Percentiles rank a stretch among this genome's conserved stretches.
Conservation (phyloP, 1,140 invertebrate species). For the Schlechtendalia chinensis region DNA sequence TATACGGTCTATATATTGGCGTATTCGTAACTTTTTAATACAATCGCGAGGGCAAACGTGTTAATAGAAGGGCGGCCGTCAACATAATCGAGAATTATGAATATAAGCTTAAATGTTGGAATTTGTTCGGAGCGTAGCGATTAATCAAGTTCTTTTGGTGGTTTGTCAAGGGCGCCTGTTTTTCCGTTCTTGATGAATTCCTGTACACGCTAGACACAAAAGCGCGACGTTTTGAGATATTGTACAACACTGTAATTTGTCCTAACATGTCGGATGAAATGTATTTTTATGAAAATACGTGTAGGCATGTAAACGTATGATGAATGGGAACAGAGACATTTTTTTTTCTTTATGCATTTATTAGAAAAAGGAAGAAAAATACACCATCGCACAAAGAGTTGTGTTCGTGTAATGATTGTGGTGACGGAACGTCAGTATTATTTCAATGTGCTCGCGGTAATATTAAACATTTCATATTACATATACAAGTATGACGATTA, state of each 20-base stretch:
- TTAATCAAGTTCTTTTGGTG: slow-evolving; percentile 31
- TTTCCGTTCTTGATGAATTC: slow-evolving; percentile 38
- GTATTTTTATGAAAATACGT: slow-evolving; percentile 19
- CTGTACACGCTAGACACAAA: slow-evolving; percentile 22
- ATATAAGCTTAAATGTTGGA: neutral
- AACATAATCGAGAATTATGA: slow-evolving; percentile 21
- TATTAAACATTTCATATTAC: too few relatives aligned
- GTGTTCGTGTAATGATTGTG: too few relatives aligned
- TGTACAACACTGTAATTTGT: slow-evolving; percentile 32
- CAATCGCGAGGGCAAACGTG: too few relatives aligned
- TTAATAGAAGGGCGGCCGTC: neutral
- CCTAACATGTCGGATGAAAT: neutral
- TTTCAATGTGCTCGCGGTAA: too few relatives aligned
- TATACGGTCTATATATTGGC: too few relatives aligned
- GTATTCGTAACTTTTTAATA: too few relatives aligned
- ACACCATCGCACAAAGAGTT: neutral
- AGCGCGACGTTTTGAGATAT: neutral
- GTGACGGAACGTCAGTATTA: too few relatives aligned
- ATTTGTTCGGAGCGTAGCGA: neutral
- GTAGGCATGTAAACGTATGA: neutral
- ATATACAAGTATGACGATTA: too few relatives aligned
- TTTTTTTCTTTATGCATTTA: neutral
- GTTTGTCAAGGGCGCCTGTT: slow-evolving; percentile 4
- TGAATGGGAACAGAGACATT: neutral
- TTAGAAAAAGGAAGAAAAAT: neutral